Evolutionary conservation across 2,888 invertebrate species (phyloP).

Genomic region (Oligia fasciuncula): DNA sequence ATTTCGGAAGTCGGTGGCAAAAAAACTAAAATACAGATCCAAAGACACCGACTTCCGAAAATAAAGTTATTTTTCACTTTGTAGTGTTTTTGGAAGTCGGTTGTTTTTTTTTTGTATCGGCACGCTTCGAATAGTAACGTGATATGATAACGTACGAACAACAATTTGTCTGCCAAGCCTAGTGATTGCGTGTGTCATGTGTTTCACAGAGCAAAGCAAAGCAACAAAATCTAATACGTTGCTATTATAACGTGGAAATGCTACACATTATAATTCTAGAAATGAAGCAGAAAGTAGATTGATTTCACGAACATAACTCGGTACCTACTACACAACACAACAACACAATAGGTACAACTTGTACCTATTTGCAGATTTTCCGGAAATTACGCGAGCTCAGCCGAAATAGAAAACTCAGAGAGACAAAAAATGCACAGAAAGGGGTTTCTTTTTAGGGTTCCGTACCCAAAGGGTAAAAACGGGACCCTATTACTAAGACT

Average conservation of each 20-base stretch:
- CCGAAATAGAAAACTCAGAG: neutral
- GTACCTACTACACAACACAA: too few relatives aligned
- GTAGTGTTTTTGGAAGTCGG: too few relatives aligned
- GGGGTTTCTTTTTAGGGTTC: neutral
- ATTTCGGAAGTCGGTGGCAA: too few relatives aligned
- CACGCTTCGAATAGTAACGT: conserved; percentile 14
- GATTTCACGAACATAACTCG: too few relatives aligned
- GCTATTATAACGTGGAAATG: neutral
- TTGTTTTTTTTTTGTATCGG: too few relatives aligned
- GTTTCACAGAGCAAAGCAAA: neutral
- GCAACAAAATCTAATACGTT: neutral
- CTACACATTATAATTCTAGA: neutral
- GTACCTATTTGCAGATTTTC: neutral
- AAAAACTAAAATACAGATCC: too few relatives aligned
- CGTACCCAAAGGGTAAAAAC: too few relatives aligned
- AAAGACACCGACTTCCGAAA: too few relatives aligned
- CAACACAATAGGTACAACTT: too few relatives aligned
- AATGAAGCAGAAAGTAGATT: neutral
- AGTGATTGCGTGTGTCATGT: neutral
- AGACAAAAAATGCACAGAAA: neutral
- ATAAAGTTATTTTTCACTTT: too few relatives aligned
- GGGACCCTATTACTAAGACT: too few relatives aligned
- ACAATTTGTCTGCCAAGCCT: conserved; percentile 32
- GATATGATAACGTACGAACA: conserved; percentile 26
- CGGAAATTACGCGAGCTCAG: neutral